Conservation (phyloP, 53 echinoderm and acorn worm genomes). For the Echinometra lucunter region DNA sequence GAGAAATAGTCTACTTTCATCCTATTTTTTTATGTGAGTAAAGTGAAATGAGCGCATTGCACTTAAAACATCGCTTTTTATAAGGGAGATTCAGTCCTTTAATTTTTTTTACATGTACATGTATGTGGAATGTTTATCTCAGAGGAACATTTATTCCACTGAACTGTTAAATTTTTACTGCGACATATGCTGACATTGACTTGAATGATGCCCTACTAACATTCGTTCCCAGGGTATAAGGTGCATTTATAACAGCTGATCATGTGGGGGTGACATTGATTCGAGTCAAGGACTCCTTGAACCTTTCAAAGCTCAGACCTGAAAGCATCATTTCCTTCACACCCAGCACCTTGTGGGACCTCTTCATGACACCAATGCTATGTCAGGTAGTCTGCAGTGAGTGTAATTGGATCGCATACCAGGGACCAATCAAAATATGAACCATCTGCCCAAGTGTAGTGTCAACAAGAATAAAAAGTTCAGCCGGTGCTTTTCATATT, state of each 20-base stretch:
- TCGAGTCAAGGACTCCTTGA: constrained; percentile 10
- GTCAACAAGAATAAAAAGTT: not conserved
- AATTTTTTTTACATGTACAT: too few relatives aligned
- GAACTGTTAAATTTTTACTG: not conserved
- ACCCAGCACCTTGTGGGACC: not conserved
- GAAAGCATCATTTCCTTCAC: constrained; percentile 18
- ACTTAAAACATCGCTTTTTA: not conserved
- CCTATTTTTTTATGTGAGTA: not conserved
- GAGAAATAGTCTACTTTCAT: not conserved
- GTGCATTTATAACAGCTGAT: not conserved
- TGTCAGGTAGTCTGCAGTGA: not conserved
- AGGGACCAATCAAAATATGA: constrained; percentile 22
- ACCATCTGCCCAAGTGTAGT: constrained; percentile 26
- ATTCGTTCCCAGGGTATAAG: not conserved
- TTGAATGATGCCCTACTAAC: not conserved
- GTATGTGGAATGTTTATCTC: too few relatives aligned
- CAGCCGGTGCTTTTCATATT: not conserved
- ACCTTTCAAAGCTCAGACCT: not conserved
- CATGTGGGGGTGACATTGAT: not conserved
- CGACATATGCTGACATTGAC: not conserved
- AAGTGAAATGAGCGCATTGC: not conserved
- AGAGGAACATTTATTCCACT: not conserved
- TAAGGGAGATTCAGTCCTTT: not conserved
- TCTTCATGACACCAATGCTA: constrained; percentile 24
- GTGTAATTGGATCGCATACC: not conserved